Base-by-base conservation (phyloP, 1,140 invertebrate species). In the Dinoponera quadriceps region DNA sequence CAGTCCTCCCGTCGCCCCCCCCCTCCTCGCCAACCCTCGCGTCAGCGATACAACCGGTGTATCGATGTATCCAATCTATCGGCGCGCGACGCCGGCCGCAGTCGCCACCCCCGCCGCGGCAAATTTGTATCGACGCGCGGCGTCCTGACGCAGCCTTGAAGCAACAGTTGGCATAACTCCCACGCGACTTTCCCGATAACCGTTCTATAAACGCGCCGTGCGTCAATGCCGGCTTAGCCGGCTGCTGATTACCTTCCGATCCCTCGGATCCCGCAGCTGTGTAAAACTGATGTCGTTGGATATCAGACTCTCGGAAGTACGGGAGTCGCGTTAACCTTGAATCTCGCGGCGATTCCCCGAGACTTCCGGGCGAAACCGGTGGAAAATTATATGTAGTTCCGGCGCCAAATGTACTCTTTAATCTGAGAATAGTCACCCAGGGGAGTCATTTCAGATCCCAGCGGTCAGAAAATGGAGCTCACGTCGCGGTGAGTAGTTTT, bases 51-150 rank as follows among this genome's bases (percentile, higher is more conserved):
- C 71, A 60, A 55, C 44, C 57, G 14, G 84, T 80, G 78, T 85
- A 92, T 91, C 91, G 88, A 92, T 90, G 88, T 92, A 92, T 93
- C 89, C 91, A 92, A 92, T 86, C 82, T 91, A 91, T 93, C 90
- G 91, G 88, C 86, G 86, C 84, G 87, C 84, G 65, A 87, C 90
- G 88, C 85, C 55, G n/a, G 82, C 90, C 88, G 83, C 22, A 63
- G 55, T 38, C 44, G 51, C 29, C 20, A 54, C 51, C 38, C 25
- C 78, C 69, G 29, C 57, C 18, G 60, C 66, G 38, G 74, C 82
- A 86, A 87, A 86, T 87, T 44, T 86, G 72, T 87, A 86, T 86
- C 60, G 81, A 87, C 65, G 80, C 60, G 38, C 20, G 29, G 33
- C 63, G 59, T 62, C 62, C 27, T 18, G 38, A 54, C 62, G 73